Percentiles rank a stretch among this genome's conserved stretches.
phyloP scores from a whole-genome alignment of 2,888 invertebrate species.

The Tineola bisselliella region DNA sequence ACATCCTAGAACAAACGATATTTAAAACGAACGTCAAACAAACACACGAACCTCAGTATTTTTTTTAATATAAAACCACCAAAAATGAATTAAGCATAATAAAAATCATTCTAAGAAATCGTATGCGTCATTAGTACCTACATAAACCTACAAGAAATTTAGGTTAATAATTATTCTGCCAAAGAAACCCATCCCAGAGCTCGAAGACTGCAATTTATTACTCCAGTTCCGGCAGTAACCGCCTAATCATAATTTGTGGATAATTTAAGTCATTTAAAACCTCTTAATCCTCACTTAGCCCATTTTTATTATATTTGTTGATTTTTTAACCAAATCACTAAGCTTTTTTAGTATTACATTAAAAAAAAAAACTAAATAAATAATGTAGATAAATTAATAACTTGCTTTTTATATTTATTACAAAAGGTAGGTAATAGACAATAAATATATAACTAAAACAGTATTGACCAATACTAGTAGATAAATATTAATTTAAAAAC shows the following conservation, averaged over 20 bases:
- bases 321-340: background rate
- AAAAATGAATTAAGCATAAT: background rate
- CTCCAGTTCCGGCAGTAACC: slow-evolving; percentile 1
- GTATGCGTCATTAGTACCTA: background rate
- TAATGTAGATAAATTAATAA: too few species aligned
- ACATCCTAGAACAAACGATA: too few species aligned
- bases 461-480: too few species aligned
- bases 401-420: too few species aligned
- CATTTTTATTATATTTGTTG: background rate
- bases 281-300: background rate
- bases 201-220: slow-evolving; percentile 7
- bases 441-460: too few species aligned
- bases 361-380: too few species aligned
- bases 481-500: too few species aligned
- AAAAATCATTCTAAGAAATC: background rate
- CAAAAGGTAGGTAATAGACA: too few species aligned
- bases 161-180: slow-evolving; percentile 12
- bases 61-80: background rate
- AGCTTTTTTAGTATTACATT: too few species aligned
- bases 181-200: background rate
- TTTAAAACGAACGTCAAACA: too few species aligned
- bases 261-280: slow-evolving; percentile 1
- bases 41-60: too few species aligned
- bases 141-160: background rate
- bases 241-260: slow-evolving; percentile 12